phyloP scores from a whole-genome alignment of 2,797 vertebrate species.

The Acrocephalus scirpaceus region DNA sequence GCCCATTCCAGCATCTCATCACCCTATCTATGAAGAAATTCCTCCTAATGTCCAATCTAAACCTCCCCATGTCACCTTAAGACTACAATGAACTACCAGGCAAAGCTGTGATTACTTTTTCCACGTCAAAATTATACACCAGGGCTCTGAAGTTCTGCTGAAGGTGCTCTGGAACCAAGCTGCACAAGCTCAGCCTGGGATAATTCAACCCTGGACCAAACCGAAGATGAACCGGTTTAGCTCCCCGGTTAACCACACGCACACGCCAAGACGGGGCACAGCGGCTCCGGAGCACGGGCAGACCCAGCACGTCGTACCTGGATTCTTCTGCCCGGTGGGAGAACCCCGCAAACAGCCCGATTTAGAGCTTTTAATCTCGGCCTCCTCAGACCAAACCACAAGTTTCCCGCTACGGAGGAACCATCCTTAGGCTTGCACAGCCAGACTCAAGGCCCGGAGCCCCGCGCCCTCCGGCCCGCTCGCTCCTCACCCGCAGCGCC shows the following conservation, averaged over 20 bases:
- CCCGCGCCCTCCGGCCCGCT: neutral
- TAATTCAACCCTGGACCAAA: fast-evolving
- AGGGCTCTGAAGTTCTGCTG: neutral
- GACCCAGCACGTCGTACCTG: fast-evolving
- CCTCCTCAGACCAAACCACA: neutral
- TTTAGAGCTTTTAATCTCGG: fast-evolving
- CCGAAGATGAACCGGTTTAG: fast-evolving
- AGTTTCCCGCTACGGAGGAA: neutral
- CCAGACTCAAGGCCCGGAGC: neutral
- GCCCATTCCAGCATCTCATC: neutral
- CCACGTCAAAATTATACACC: neutral
- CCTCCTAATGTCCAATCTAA: neutral
- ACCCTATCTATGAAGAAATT: neutral
- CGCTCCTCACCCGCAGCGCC: neutral
- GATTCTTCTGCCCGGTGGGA: fast-evolving
- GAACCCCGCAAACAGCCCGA: fast-evolving
- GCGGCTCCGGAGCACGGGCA: neutral
- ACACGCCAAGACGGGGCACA: neutral
- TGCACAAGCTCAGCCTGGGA: neutral
- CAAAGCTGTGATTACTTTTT: neutral
- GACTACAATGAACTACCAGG: fast-evolving
- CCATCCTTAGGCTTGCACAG: fast-evolving
- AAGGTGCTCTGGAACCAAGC: neutral
- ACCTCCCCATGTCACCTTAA: neutral
- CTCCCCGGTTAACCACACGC: neutral